Base-by-base conservation (phyloP, 2,888 invertebrate species). In the Lottia gigantea region DNA sequence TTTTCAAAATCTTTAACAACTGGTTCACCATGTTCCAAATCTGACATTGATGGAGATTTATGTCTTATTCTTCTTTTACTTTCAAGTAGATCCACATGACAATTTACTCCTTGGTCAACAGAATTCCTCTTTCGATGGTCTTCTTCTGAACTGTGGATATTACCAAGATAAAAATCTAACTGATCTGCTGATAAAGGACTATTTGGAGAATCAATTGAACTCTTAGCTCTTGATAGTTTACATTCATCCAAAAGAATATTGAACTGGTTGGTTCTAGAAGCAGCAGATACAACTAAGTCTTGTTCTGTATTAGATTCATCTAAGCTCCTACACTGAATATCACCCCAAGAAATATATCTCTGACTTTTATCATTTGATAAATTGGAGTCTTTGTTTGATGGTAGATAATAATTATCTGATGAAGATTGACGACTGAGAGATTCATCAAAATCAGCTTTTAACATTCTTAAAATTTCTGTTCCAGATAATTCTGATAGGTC, bases 41-140 rank as follows among this genome's bases (percentile, higher is more conserved):
- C 64, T 46, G 77, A 75, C 70, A 78, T 62, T 1, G 81, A 80
- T 64, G 77, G 73, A 1, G 76, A 75, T 68, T 77, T 78, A 62
- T 76, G 74, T 64, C 70, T 71, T 15, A 47, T 63, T n/a, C 23
- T 26, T 8, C 62, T 45, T 23, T 64, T 47, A 23, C 55, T 55
- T 55, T 55, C 55, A 23, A 55, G n/a, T 15, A 40, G 19, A 19
- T 55, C 55, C 1, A 26, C 47, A 6, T 47, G 40, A 47, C 49
- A 31, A 15, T 19, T 40, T 11, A 31, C 55, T 19, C 55, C 49
- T 23, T 11, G n/a, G 8, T 66, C 46, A 26, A 55, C 16, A 26
- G 49, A 14, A 25, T 3, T 55, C 14, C 55, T 55, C 55, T 55
- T 55, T 55, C 8, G 11, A 12, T 55, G 19, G 8, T 55, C 55